Base-by-base conservation (phyloP, 2,888 invertebrate species). In the Pedicia rivosa region DNA sequence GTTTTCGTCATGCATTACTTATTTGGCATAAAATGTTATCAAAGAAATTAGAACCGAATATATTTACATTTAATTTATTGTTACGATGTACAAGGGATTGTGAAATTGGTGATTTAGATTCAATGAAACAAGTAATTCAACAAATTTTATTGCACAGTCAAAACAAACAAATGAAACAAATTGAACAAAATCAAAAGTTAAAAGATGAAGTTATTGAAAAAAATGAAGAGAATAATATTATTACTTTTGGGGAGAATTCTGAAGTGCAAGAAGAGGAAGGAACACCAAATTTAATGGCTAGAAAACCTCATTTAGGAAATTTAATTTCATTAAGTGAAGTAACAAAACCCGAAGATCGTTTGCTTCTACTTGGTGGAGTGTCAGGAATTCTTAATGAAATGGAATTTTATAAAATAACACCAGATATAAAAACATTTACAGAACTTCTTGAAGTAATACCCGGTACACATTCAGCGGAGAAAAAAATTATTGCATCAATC, bases 1-100 rank as follows among this genome's bases (percentile, higher is more conserved):
- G 95, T 1, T 78, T 92, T 49, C 67, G 78, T 43, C 78, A 86
- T 64, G 79, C 81, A 14, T 57, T 94, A 3, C 55, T 79, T 38
- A 78, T 87, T n/a, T 92, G 90, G 90, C 74, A 81, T 35, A 77
- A 81, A 64, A 78, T 92, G 75, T 55, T 72, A 19, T 59, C 64
- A 30, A 63, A 67, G 49, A 66, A 63, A 31, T 66, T 88, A 28
- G 64, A 57, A 30, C 88, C 90, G 0, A 72, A 71, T 50, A 59
- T 80, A 38, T 76, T 66, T 49, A 72, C 77, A 2, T 94, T 81
- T 51, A 88, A 90, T 65, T 66, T 88, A 17, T 64, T 95, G 54
- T 55, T 94, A 2, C 68, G 80, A 48, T 74, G 78, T 54, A 73
- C 79, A 0, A 71, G 81, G 43, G 88, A 91, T 46, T 90, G 90